Evolutionary conservation across 2,797 vertebrate genomes (phyloP), one percentile per base, ranked within the genome.

Genomic region (Phylloscopus collybita): DNA sequence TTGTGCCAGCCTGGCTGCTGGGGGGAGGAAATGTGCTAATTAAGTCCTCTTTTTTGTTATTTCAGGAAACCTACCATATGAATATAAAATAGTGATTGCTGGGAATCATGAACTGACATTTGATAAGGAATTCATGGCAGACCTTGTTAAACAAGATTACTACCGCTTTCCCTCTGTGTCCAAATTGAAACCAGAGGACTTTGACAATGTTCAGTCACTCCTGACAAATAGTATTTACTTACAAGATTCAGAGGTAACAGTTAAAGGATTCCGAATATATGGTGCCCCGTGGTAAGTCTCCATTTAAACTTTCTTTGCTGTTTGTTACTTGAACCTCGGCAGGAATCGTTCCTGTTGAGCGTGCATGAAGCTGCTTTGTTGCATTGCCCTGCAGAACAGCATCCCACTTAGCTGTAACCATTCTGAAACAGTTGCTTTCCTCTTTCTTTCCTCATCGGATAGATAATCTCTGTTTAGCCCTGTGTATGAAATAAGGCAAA

Each of bases 81-180:
- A 99, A 97, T 99, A 99, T 97, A 99, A 99, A 98, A 99, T 99
- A 98, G 99, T 99, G 98, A 99, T 99, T 96, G 99, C 99, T 74
- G 99, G 99, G 91, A 99, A 99, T 98, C 99, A 99, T 96, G 99
- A 99, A 98, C 98, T 99, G 98, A 99, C 99, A 96, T 99, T 99
- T 93, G 99, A 99, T 98, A 99, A 99, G 98, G 99, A 99, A 98
- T 99, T 99, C 98, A 99, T 99, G 99, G 98, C 99, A 61, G 99
- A 99, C 98, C 99, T 99, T 98, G 98, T 99, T 96, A 99, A 99
- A 98, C 99, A 99, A 99, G 99, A 99, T 98, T 99, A 99, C 98
- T 99, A 99, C 98, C 99, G 99, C 96, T 99, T 99, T 98, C 99
- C 99, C 71, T 99, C 99, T 22, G 99, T 99, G 96, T 99, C 99